These are phyloP conservation scores for Planococcus citri DNA, from an alignment of 1,140 invertebrate species.

Conservation along the genomic window DNA sequence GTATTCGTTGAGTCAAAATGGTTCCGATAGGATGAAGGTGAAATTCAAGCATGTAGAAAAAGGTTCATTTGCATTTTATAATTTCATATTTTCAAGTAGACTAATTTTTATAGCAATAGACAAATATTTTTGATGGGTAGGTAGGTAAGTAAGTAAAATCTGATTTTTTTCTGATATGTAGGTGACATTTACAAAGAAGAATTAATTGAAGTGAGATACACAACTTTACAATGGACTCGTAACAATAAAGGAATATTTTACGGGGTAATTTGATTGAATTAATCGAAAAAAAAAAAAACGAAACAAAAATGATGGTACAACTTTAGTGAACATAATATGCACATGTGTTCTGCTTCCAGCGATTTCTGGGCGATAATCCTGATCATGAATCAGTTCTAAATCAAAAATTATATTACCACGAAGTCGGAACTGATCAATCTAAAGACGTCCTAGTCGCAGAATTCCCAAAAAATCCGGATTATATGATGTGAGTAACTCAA, in stretches of 20 bases:
- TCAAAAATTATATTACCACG: conserved; percentile 92
- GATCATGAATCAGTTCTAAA: conserved; percentile 57
- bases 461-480: conserved; percentile 82
- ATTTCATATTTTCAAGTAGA: too few relatives aligned
- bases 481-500: conserved; percentile 89
- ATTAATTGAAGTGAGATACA: conserved; percentile 84
- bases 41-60: conserved; percentile 65
- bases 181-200: conserved; percentile 78
- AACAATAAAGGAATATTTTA: conserved; percentile 94
- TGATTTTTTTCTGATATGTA: conserved; percentile 32
- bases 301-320: too few relatives aligned
- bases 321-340: too few relatives aligned
- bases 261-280: conserved; percentile 54
- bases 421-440: conserved; percentile 68
- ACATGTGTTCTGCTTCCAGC: too few relatives aligned
- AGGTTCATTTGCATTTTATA: too few relatives aligned
- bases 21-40: conserved; percentile 92
- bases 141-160: too few relatives aligned
- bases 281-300: too few relatives aligned
- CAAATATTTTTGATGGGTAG: too few relatives aligned
- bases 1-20: conserved; percentile 70
- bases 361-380: not conserved
- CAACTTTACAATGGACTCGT: conserved; percentile 82
- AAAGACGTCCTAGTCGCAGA: conserved; percentile 82
- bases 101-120: too few relatives aligned